Conservation (phyloP, 1,140 invertebrate species). For the Spodoptera litura region DNA sequence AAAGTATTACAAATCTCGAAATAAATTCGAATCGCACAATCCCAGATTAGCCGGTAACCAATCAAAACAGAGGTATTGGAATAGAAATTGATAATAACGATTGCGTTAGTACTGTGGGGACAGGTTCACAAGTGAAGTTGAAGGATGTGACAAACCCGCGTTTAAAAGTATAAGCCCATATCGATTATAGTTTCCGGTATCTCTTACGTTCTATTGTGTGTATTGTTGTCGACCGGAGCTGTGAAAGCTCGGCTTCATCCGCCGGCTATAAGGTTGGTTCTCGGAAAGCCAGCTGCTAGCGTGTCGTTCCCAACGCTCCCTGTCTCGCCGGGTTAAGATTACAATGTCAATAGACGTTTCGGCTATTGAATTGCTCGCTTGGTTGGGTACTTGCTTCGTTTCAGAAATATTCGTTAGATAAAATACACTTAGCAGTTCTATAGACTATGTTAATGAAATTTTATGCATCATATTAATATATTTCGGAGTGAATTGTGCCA, state of each 20-base stretch:
- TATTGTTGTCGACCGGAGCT: conserved; percentile 57
- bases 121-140: conserved; percentile 44
- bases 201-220: conserved; percentile 68
- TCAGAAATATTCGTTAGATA: conserved; percentile 53
- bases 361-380: conserved; percentile 57
- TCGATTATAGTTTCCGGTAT: conserved; percentile 77
- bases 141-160: conserved; percentile 60
- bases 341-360: conserved; percentile 72
- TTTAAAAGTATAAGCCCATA: conserved; percentile 66
- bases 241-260: conserved; percentile 62
- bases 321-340: conserved; percentile 62
- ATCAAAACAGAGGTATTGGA: conserved; percentile 21
- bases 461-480: not conserved
- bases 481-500: not conserved
- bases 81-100: conserved; percentile 44
- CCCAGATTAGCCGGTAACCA: conserved; percentile 24
- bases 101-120: conserved; percentile 31
- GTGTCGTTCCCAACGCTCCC: conserved; percentile 49
- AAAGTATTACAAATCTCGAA: conserved; percentile 38
- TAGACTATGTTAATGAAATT: conserved; percentile 23
- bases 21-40: conserved; percentile 41
- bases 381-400: conserved; percentile 57
- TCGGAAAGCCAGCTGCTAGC: conserved; percentile 66
- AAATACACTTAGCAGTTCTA: conserved; percentile 42
- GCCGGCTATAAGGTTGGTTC: conserved; percentile 62